These are phyloP conservation scores for Cydia amplana DNA, from an alignment of 1,140 invertebrate genomes.

Conservation along the genomic window DNA sequence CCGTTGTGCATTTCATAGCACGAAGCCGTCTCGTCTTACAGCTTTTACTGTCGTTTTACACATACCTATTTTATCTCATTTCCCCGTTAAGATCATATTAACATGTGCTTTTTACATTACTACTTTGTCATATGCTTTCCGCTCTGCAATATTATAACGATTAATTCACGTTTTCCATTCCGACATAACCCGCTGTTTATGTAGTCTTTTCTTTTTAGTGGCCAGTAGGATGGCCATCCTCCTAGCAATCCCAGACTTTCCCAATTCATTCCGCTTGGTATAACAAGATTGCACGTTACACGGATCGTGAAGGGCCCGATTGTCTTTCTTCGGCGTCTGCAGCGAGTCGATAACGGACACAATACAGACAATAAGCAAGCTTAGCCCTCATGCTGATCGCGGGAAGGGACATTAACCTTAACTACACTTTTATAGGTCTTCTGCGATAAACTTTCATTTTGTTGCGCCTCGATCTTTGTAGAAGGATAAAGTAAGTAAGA, in stretches of 20 bases:
- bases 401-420: not conserved
- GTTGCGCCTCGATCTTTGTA: not conserved
- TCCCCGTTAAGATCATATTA: too few species aligned
- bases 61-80: too few species aligned
- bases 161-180: too few species aligned
- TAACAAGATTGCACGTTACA: constrained; percentile 9
- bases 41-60: not conserved
- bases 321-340: not conserved
- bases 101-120: too few species aligned
- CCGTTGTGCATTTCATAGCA: not conserved
- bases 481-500: not conserved
- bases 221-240: too few species aligned
- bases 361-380: constrained; percentile 1
- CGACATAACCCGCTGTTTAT: too few species aligned
- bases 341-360: constrained; percentile 12
- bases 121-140: too few species aligned
- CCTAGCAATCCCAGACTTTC: not conserved
- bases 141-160: too few species aligned
- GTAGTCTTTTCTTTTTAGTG: not conserved
- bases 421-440: not conserved
- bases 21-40: not conserved
- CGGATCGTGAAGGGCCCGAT: not conserved
- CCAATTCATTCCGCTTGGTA: not conserved
- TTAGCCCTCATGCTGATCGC: not conserved
- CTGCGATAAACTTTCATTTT: not conserved